Base-by-base conservation (phyloP, 2,888 invertebrate species). In the Xestia c-nigrum region DNA sequence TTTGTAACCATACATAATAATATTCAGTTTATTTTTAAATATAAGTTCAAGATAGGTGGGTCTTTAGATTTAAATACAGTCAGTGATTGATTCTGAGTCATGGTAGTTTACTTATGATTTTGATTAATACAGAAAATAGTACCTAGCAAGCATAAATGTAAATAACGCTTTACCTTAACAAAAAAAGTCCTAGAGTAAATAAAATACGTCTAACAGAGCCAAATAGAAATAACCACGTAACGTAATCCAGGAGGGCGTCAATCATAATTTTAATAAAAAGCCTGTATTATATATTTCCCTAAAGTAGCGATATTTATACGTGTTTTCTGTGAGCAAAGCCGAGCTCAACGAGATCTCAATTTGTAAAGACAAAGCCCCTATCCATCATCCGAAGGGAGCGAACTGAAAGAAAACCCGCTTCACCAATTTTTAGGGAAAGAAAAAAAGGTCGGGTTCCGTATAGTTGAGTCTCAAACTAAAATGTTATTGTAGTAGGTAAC, bases 321-420 rank as follows among this genome's bases (percentile, higher is more conserved):
- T 89, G 87, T 88, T 85, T 88, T 80, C 75, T 78, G 78, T 80
- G 80, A 74, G 86, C 79, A 86, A 83, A 88, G 83, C 83, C 59
- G 74, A 74, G 87, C 88, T 88, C 90, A 87, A 87, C 89, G 89
- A 88, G 90, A 89, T 91, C 93, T 89, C 92, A 91, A 93, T 93
- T 93, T 93, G 92, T 93, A 91, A 91, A 90, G 91, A 93, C 91
- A 93, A 93, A 91, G 90, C 91, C 88, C 86, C 91, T 84, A 93
- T 93, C 92, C 89, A 91, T 93, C 93, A 93, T 93, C 89, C 66
- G 79, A 73, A 74, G 87, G 76, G 85, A 82, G 83, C 73, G 82
- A 83, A 77, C 85, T 71, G 71, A 82, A 87, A 75, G 85, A 83
- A 86, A 81, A 69, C 72, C 76, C 76, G 82, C 81, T 77, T 85